Conservation (phyloP, 2,797 vertebrate species). For the Phalloptychus januarius region DNA sequence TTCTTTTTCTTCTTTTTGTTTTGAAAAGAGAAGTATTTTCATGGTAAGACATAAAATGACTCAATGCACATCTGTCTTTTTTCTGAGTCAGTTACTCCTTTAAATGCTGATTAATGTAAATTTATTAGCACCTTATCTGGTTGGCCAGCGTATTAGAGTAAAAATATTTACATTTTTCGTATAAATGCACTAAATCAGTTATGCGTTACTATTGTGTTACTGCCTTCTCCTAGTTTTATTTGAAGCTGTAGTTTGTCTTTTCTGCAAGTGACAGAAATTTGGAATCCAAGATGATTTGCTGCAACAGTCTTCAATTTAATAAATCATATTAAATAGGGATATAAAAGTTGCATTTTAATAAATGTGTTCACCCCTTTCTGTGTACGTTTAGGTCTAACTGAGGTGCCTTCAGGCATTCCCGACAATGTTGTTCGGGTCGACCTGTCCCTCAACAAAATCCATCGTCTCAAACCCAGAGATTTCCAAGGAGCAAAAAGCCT, state of each 20-base stretch:
- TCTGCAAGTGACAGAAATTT: not conserved
- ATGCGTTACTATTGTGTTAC: not conserved
- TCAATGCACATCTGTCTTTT: conserved; percentile 27
- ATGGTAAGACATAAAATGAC: not conserved
- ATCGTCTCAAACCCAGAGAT: conserved; percentile 84
- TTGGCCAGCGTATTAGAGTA: not conserved
- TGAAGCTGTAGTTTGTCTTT: conserved; percentile 17
- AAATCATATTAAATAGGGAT: not conserved
- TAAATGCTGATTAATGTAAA: conserved; percentile 5
- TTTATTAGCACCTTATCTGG: conserved; percentile 16
- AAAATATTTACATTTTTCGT: conserved; percentile 1
- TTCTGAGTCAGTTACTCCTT: conserved; percentile 17
- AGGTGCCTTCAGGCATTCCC: conserved; percentile 88
- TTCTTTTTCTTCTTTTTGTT: conserved; percentile 11
- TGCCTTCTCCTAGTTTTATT: conserved; percentile 6
- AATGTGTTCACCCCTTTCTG: not conserved
- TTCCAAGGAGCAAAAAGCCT: conserved; percentile 86
- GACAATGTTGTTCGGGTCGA: conserved; percentile 87
- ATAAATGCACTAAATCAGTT: conserved; percentile 23
- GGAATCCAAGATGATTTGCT: not conserved
- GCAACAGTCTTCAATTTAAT: conserved; percentile 7
- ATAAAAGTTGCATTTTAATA: not conserved
- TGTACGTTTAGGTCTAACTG: conserved; percentile 67
- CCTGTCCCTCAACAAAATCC: conserved; percentile 88
- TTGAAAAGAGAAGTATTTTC: not conserved